phyloP scores from a whole-genome alignment of 1,140 invertebrate species.

The Leptinotarsa lineolata region DNA sequence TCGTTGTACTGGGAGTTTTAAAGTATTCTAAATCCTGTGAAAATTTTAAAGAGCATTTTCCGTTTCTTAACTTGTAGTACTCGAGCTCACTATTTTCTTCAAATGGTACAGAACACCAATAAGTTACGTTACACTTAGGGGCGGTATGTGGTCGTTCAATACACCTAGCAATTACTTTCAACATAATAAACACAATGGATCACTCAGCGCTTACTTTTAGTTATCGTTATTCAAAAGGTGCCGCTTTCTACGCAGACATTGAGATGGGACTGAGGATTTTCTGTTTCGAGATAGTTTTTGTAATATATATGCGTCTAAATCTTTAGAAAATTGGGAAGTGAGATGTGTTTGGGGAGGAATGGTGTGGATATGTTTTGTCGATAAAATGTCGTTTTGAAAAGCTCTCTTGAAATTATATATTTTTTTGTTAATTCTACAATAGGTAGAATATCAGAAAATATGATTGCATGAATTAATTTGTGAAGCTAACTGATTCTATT shows the following conservation, averaged over 20 bases:
- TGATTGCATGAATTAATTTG: too few species aligned
- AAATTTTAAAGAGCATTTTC: too few species aligned
- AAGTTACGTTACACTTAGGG: conserved; percentile 19
- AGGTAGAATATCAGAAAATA: too few species aligned
- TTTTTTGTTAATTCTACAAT: too few species aligned
- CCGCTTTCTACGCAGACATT: conserved; percentile 29
- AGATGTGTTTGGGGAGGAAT: background rate
- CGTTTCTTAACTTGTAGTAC: too few species aligned
- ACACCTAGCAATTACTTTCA: conserved; percentile 32
- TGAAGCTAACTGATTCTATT: too few species aligned
- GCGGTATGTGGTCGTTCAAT: conserved; percentile 31
- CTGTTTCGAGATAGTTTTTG: conserved; percentile 6
- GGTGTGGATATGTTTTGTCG: background rate
- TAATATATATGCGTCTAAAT: conserved; percentile 12
- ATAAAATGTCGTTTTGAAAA: too few species aligned
- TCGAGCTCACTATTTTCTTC: background rate
- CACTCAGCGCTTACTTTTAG: conserved; percentile 26
- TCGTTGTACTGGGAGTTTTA: too few species aligned
- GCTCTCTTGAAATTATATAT: too few species aligned
- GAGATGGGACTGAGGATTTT: conserved; percentile 23
- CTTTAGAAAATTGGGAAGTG: conserved; percentile 14
- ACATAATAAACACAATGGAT: conserved; percentile 30
- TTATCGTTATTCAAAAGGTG: conserved; percentile 25
- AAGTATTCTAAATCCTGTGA: too few species aligned
- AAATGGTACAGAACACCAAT: background rate